Percentiles rank a stretch among this genome's conserved stretches.
Conservation (phyloP, 1,140 invertebrate species). For the Homalodisca vitripennis region DNA sequence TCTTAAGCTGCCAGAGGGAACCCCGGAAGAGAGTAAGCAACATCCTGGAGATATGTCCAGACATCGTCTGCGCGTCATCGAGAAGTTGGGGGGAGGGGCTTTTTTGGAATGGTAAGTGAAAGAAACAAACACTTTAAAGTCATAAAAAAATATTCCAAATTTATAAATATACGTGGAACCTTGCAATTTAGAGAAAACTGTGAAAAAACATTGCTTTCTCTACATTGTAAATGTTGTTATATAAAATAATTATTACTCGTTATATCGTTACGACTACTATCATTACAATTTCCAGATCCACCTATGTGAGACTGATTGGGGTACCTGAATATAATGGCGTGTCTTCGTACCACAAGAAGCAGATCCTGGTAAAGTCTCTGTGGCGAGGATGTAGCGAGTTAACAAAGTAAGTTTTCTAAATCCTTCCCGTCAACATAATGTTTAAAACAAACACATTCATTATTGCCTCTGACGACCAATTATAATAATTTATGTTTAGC, state of each 20-base stretch:
- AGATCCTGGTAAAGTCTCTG: constrained; percentile 72
- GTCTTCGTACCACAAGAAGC: constrained; percentile 59
- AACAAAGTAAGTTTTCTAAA: constrained; percentile 56
- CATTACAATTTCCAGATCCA: constrained; percentile 65
- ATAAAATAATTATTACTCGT: too few species aligned
- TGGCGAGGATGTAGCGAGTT: constrained; percentile 66
- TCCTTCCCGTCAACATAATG: too few species aligned
- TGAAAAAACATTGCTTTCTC: too few species aligned
- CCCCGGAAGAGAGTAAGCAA: constrained; percentile 58
- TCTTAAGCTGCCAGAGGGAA: constrained; percentile 64
- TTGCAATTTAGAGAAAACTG: too few species aligned
- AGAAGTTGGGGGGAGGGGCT: constrained; percentile 85
- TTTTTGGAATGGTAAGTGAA: constrained; percentile 82
- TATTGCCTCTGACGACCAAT: too few species aligned
- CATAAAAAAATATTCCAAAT: too few species aligned
- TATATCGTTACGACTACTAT: too few species aligned
- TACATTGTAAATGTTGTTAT: too few species aligned
- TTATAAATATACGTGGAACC: too few species aligned
- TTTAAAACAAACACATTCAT: too few species aligned
- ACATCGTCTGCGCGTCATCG: constrained; percentile 76
- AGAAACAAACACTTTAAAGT: too few species aligned
- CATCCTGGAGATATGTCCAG: constrained; percentile 77
- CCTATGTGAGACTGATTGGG: constrained; percentile 70
- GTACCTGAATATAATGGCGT: constrained; percentile 61
- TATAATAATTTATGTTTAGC: too few species aligned